Conservation (phyloP, 2,113 vertebrate genomes). For the Gracilinanus agilis region DNA sequence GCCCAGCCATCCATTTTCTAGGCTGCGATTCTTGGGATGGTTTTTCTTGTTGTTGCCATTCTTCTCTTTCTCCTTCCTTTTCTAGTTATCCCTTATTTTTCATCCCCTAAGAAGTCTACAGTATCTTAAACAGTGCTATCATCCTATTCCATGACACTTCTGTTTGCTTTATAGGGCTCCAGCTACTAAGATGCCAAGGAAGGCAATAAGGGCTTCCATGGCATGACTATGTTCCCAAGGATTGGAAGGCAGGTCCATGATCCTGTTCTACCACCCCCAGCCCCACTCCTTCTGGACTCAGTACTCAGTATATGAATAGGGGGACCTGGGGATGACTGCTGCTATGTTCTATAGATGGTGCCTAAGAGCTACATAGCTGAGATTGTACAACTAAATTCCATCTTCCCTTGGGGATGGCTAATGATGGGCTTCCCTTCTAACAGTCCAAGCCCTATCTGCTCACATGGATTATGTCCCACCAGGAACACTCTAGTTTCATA, state of each 20-base stretch:
- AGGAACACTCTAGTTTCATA: not conserved
- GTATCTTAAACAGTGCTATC: not conserved
- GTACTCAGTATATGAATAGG: not conserved
- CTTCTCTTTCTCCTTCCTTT: not conserved
- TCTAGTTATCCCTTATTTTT: not conserved
- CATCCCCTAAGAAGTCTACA: not conserved
- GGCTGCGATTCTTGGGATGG: not conserved
- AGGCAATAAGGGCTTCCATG: not conserved
- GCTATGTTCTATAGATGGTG: not conserved
- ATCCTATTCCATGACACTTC: not conserved
- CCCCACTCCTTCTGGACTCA: not conserved
- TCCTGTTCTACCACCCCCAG: not conserved
- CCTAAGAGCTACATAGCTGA: not conserved
- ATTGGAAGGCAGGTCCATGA: not conserved
- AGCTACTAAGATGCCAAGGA: not conserved
- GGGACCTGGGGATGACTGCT: not conserved
- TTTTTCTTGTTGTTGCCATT: too few relatives aligned
- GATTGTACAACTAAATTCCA: not conserved
- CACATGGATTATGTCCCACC: not conserved
- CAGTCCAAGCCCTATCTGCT: not conserved
- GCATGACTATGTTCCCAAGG: not conserved
- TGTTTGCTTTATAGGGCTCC: not conserved
- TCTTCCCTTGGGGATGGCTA: not conserved
- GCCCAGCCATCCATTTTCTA: not conserved
- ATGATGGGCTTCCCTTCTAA: not conserved